These are phyloP conservation scores for Pandion haliaetus DNA, from an alignment of 2,113 vertebrate species.

Conservation along the genomic window DNA sequence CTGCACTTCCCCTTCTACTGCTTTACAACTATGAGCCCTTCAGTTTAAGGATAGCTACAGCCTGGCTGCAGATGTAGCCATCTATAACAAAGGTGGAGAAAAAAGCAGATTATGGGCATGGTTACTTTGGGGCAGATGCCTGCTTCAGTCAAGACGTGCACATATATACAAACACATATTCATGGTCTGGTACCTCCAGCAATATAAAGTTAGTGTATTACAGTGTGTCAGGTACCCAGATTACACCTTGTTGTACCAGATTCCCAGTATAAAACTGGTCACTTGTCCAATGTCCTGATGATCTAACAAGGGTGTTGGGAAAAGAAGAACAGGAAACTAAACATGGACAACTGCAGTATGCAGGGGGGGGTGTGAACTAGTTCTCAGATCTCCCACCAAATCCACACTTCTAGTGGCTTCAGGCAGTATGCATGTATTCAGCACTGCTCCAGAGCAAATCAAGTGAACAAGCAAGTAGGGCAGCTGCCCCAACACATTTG, in stretches of 20 bases:
- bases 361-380: accelerated
- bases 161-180: background rate
- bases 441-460: background rate
- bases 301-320: background rate
- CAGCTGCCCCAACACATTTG: background rate
- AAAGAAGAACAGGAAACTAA: background rate
- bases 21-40: accelerated
- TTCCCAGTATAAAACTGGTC: background rate
- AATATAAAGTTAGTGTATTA: background rate
- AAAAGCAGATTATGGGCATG: background rate
- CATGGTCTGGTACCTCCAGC: background rate
- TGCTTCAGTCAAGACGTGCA: background rate
- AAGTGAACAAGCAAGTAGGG: background rate
- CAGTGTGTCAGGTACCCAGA: background rate
- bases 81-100: background rate
- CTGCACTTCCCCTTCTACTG: accelerated
- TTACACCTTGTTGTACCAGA: background rate
- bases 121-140: background rate
- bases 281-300: background rate
- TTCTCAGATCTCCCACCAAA: background rate
- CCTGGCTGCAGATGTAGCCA: background rate
- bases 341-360: background rate
- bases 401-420: background rate
- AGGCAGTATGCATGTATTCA: background rate
- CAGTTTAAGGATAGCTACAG: background rate